These are phyloP conservation scores for Brachionus rubens DNA, from an alignment of 1,140 invertebrate species.

Conservation along the genomic window DNA sequence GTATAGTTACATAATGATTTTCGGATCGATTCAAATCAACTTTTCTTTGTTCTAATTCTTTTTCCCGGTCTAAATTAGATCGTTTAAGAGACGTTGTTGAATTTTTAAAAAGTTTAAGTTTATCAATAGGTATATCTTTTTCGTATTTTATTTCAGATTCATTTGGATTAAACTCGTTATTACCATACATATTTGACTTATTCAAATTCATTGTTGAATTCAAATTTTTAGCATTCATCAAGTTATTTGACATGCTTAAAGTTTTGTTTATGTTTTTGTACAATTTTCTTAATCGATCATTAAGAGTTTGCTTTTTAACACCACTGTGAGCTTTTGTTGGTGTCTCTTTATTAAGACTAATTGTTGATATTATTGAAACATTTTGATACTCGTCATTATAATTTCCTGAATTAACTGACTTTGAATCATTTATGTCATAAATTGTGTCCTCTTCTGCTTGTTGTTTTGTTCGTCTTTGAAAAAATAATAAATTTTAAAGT, in stretches of 20 bases:
- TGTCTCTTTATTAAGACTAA: slow-evolving; percentile 7
- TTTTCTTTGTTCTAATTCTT: not conserved
- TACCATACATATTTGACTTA: not conserved
- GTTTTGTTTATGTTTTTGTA: slow-evolving; percentile 28
- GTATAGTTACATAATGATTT: slow-evolving; percentile 27
- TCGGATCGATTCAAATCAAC: slow-evolving; percentile 26
- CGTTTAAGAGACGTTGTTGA: not conserved
- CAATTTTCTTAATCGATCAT: slow-evolving; percentile 22
- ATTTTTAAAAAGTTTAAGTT: slow-evolving; percentile 8
- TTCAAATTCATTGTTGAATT: slow-evolving; percentile 22
- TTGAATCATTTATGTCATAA: slow-evolving; percentile 6
- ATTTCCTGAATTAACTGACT: not conserved
- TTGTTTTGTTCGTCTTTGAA: not conserved
- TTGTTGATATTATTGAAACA: slow-evolving; percentile 28
- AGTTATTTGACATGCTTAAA: not conserved
- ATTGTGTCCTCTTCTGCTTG: slow-evolving; percentile 26
- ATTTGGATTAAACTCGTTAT: slow-evolving; percentile 24
- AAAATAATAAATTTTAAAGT: not conserved
- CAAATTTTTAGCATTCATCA: not conserved
- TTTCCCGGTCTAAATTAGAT: not conserved
- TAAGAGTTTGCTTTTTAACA: slow-evolving; percentile 8
- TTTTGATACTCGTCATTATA: slow-evolving; percentile 38
- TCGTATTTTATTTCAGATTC: not conserved
- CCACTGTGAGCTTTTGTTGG: not conserved
- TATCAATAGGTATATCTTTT: not conserved